These are phyloP conservation scores for Deroptyus accipitrinus DNA, from an alignment of 2,113 vertebrate genomes.

Conservation along the genomic window DNA sequence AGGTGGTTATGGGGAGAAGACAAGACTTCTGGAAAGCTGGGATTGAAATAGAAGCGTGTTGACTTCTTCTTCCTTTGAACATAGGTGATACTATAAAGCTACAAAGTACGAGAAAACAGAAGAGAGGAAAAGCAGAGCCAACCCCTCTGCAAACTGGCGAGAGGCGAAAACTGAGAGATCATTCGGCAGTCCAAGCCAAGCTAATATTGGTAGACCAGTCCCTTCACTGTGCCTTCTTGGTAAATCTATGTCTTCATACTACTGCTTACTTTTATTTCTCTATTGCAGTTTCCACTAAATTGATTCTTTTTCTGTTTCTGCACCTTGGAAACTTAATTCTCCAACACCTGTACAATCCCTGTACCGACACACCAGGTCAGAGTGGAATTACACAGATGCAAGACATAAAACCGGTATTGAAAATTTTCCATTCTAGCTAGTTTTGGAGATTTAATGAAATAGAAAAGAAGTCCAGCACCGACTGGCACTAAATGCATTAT, in stretches of 20 bases:
- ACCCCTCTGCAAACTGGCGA: background rate
- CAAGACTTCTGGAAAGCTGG: background rate
- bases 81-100: background rate
- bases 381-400: constrained; percentile 17
- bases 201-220: background rate
- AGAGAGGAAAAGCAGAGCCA: background rate
- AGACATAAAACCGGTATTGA: background rate
- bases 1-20: background rate
- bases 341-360: background rate
- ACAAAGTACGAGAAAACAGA: background rate
- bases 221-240: background rate
- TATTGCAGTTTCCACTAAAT: background rate
- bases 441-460: background rate
- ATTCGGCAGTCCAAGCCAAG: background rate
- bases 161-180: background rate
- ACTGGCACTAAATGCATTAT: background rate
- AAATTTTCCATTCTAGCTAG: background rate
- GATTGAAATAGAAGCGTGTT: background rate
- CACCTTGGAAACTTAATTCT: constrained; percentile 37
- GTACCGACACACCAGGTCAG: background rate
- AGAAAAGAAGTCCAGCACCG: background rate
- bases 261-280: background rate
- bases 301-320: constrained; percentile 34
- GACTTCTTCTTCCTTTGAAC: background rate
- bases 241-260: background rate